These are phyloP conservation scores for Dryococelus australis DNA, from an alignment of 2,888 invertebrate genomes.

Conservation along the genomic window DNA sequence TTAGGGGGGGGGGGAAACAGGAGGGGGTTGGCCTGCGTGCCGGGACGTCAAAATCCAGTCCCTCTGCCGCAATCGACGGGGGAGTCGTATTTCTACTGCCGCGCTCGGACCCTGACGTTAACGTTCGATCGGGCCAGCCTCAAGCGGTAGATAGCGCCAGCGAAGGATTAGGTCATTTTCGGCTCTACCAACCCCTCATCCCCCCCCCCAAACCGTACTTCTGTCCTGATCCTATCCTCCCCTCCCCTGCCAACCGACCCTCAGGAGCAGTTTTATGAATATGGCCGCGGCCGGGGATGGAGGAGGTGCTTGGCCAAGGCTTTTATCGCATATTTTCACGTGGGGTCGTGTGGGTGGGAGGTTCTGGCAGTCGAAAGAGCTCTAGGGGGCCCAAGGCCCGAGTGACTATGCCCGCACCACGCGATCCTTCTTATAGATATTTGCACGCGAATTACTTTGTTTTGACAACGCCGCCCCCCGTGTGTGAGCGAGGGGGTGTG, in stretches of 20 bases:
- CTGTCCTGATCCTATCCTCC: background rate
- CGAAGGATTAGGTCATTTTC: conserved; percentile 47
- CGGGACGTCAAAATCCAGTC: conserved; percentile 19
- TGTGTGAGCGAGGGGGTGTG: background rate
- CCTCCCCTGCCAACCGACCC: conserved; percentile 6
- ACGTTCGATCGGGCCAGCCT: conserved; percentile 45
- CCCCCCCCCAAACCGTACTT: background rate
- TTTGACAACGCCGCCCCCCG: conserved; percentile 39
- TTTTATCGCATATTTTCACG: conserved; percentile 36
- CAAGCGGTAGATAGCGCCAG: conserved; percentile 44
- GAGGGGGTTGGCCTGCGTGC: background rate
- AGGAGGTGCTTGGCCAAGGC: conserved; percentile 19
- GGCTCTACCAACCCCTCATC: conserved; percentile 30
- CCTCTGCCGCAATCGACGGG: conserved; percentile 41
- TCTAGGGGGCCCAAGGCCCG: too few relatives aligned
- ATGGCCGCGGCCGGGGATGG: conserved; percentile 35
- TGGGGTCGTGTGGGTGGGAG: background rate
- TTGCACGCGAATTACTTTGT: conserved; percentile 47
- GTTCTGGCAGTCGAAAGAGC: background rate
- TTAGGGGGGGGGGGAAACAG: background rate
- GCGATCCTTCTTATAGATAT: conserved; percentile 43
- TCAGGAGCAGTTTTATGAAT: conserved; percentile 41
- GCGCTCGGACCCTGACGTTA: conserved; percentile 38
- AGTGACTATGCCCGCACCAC: background rate
- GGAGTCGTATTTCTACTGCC: conserved; percentile 43